Conservation (phyloP, 2,797 vertebrate species). For the Nannoperca obscura region DNA sequence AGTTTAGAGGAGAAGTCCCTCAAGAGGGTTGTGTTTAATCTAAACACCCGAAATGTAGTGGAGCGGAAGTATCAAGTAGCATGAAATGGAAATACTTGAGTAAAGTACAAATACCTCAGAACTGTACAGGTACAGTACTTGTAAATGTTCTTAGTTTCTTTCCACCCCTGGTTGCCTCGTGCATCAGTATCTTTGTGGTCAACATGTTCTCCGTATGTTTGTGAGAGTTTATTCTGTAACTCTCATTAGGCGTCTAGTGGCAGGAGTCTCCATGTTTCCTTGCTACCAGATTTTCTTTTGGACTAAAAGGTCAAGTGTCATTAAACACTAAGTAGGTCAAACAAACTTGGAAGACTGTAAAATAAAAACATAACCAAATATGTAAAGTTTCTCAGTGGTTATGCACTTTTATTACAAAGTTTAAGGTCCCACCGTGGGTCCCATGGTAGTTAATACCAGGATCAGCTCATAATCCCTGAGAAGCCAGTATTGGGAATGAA, state of each 20-base stretch:
- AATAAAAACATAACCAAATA: conserved; percentile 62
- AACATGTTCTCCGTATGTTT: neutral
- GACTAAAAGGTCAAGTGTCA: neutral
- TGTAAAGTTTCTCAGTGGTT: conserved; percentile 84
- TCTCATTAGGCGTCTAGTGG: neutral
- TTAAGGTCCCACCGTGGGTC: conserved; percentile 83
- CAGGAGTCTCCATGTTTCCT: neutral
- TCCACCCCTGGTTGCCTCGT: neutral
- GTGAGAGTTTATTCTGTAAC: neutral
- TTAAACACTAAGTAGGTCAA: neutral
- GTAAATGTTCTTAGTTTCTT: neutral
- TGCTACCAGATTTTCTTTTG: neutral
- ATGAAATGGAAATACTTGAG: neutral
- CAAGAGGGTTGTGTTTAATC: too few species aligned
- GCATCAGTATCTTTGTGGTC: neutral
- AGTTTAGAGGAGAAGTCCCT: too few species aligned
- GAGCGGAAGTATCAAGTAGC: too few species aligned
- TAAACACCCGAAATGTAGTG: too few species aligned
- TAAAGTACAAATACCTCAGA: neutral
- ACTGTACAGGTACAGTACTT: neutral
- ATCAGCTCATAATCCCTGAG: conserved; percentile 93
- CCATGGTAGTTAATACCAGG: conserved; percentile 86
- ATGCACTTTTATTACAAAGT: conserved; percentile 91
- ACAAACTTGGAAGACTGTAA: neutral
- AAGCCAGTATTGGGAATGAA: conserved; percentile 86